These are phyloP conservation scores for Phalacrocorax carbo DNA, from an alignment of 2,113 vertebrate species.

Conservation along the genomic window DNA sequence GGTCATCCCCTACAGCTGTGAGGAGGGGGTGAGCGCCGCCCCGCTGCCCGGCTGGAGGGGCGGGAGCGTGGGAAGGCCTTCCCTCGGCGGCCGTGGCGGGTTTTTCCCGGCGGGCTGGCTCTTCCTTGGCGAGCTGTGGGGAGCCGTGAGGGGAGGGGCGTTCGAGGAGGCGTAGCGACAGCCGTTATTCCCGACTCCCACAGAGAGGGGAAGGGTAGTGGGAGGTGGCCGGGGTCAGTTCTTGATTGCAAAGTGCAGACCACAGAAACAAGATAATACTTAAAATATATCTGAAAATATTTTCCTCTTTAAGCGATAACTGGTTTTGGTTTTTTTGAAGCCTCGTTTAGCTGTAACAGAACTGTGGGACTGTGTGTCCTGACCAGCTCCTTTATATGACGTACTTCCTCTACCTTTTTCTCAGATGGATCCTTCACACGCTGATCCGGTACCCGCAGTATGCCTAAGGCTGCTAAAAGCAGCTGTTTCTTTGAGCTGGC, in stretches of 20 bases:
- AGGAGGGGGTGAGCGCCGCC: accelerated
- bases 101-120: no score
- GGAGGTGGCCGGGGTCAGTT: no score
- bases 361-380: accelerated
- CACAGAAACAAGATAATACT: accelerated
- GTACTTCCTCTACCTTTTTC: not conserved
- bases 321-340: accelerated
- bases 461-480: not conserved
- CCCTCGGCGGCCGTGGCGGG: no score
- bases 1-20: no score
- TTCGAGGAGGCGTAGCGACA: accelerated
- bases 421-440: not conserved
- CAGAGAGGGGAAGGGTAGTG: accelerated
- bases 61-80: no score
- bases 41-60: not conserved
- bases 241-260: not conserved
- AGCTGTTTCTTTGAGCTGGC: not conserved
- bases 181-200: accelerated
- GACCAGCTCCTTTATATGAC: not conserved
- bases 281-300: accelerated
- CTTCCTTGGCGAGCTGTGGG: accelerated
- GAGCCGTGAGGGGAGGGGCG: no score
- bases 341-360: not conserved
- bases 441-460: not conserved
- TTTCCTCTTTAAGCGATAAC: accelerated